Evolutionary conservation across 2,888 invertebrate genomes (phyloP).

Genomic region (Drosophila paucipuncta): DNA sequence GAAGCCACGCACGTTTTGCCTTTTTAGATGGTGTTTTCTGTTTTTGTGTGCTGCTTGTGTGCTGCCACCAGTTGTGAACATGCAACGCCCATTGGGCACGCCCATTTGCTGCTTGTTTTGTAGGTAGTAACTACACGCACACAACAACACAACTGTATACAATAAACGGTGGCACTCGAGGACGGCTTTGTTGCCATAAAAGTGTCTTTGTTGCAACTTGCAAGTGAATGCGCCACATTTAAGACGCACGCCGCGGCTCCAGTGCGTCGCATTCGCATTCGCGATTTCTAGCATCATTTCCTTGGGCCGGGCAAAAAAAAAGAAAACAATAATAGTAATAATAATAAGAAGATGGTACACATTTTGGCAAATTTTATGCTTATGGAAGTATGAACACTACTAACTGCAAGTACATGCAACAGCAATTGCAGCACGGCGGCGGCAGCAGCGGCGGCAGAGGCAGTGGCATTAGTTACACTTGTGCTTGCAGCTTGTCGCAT

Average conservation of each 20-base stretch:
- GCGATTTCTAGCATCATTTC: slow-evolving; percentile 35
- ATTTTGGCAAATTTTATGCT: slow-evolving; percentile 48
- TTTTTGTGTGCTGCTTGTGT: not conserved
- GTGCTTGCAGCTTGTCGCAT: slow-evolving; percentile 36
- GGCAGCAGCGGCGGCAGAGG: slow-evolving; percentile 6
- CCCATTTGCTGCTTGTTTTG: slow-evolving; percentile 12
- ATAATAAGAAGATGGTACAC: slow-evolving; percentile 54
- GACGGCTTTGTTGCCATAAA: slow-evolving; percentile 58
- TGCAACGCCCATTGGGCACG: not conserved
- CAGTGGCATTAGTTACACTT: slow-evolving; percentile 50
- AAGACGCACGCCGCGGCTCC: slow-evolving; percentile 39
- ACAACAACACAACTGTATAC: not conserved
- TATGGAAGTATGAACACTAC: slow-evolving; percentile 31
- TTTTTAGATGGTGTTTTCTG: not conserved
- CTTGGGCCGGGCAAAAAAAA: slow-evolving; percentile 45
- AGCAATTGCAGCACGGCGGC: slow-evolving; percentile 13
- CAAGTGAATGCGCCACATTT: slow-evolving; percentile 73
- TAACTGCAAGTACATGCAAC: slow-evolving; percentile 24
- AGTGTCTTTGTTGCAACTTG: slow-evolving; percentile 76
- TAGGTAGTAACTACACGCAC: not conserved
- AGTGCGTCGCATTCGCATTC: slow-evolving; percentile 11
- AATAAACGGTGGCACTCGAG: slow-evolving; percentile 37
- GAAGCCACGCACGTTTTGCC: not conserved
- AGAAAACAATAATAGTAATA: not conserved
- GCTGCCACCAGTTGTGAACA: slow-evolving; percentile 1